These are phyloP conservation scores for Aphelenchoides besseyi DNA, from an alignment of 1,140 invertebrate genomes.

Conservation along the genomic window DNA sequence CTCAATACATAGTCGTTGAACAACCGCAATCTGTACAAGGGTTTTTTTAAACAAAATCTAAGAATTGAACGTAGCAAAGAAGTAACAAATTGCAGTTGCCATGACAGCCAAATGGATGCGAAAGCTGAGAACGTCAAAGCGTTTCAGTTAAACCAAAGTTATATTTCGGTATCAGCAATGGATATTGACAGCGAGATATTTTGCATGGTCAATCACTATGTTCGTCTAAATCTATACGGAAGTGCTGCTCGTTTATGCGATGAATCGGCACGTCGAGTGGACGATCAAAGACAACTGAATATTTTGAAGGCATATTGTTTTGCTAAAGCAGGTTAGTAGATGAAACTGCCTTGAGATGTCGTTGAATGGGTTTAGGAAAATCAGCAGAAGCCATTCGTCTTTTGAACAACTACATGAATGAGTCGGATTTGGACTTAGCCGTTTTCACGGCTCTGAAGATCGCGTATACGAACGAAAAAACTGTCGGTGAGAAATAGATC, in stretches of 20 bases:
- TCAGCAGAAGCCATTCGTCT: slow-evolving; percentile 41
- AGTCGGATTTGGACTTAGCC: slow-evolving; percentile 37
- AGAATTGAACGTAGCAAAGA: too few species aligned
- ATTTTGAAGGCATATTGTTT: slow-evolving; percentile 41
- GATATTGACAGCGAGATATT: slow-evolving; percentile 17
- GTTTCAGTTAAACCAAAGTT: too few species aligned
- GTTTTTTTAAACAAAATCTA: too few species aligned
- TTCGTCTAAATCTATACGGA: slow-evolving; percentile 17
- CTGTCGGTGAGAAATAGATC: slow-evolving; percentile 36
- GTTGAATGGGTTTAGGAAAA: slow-evolving; percentile 31
- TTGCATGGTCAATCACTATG: neutral
- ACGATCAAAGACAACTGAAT: slow-evolving; percentile 18
- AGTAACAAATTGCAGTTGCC: too few species aligned
- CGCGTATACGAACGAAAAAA: slow-evolving; percentile 39
- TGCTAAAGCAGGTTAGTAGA: slow-evolving; percentile 27
- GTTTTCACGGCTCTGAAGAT: slow-evolving; percentile 38
- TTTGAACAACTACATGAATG: slow-evolving; percentile 27
- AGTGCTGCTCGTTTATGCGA: slow-evolving; percentile 21
- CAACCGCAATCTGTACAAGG: too few species aligned
- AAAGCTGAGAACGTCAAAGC: too few species aligned
- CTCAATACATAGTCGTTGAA: too few species aligned
- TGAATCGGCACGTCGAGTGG: neutral
- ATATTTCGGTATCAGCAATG: neutral
- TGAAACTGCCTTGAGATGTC: neutral
- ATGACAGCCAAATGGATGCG: too few species aligned